Evolutionary conservation across 1,140 invertebrate genomes (phyloP).

Genomic region (Drosophila carrolli): DNA sequence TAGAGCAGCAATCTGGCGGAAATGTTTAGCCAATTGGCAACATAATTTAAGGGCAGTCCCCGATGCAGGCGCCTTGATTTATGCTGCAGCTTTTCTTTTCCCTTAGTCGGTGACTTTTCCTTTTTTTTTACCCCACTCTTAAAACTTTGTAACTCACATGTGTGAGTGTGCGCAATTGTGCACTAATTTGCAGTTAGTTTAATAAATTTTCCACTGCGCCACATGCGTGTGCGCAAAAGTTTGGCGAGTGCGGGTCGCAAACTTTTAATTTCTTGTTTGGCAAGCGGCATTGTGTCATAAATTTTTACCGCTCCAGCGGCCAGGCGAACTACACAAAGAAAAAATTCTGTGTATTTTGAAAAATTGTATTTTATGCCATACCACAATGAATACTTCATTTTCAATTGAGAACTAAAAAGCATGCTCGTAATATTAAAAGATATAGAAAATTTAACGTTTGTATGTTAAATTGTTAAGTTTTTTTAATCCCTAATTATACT

Average conservation of each 20-base stretch:
- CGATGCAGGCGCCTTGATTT: constrained; percentile 60
- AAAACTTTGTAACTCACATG: constrained; percentile 41
- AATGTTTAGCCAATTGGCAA: constrained; percentile 77
- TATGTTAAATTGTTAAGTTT: too few species aligned
- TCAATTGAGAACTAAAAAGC: too few species aligned
- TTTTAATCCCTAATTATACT: too few species aligned
- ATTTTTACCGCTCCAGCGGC: constrained; percentile 53
- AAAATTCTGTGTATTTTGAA: background rate
- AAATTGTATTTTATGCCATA: background rate
- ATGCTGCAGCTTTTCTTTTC: constrained; percentile 57
- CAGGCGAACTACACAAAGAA: constrained; percentile 6
- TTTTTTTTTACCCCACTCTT: background rate
- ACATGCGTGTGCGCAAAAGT: constrained; percentile 70
- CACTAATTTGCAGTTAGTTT: constrained; percentile 78
- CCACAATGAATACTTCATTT: too few species aligned
- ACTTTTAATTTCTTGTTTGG: constrained; percentile 80
- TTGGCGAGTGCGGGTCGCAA: constrained; percentile 65
- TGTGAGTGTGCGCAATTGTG: constrained; percentile 52
- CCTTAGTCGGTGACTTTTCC: constrained; percentile 25
- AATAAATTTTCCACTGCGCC: constrained; percentile 69
- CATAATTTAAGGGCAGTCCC: constrained; percentile 60
- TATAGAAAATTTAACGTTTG: too few species aligned
- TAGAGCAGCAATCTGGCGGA: constrained; percentile 57
- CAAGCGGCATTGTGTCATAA: constrained; percentile 65
- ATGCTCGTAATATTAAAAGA: too few species aligned